Evolutionary conservation across 2,113 vertebrate species (phyloP), one percentile per base, ranked within the genome.

Genomic region (Erpornis zantholeuca): DNA sequence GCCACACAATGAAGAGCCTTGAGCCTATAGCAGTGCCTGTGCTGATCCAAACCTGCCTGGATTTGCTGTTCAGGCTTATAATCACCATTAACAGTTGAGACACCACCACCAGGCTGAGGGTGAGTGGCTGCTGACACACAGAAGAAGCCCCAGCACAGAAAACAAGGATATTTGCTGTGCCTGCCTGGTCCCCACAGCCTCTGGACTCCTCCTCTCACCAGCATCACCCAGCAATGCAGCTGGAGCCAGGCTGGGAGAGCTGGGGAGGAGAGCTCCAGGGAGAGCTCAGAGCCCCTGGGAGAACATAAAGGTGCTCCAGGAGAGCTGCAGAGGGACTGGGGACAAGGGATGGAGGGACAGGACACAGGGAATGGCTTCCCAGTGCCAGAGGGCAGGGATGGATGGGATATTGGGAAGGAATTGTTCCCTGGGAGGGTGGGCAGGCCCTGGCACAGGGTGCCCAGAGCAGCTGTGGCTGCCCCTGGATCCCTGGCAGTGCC

Each of bases 1-100:
- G 59, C 45, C 28, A n/a, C 2, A 1, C 1, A 0, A 3, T 13
- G 31, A 28, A 16, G 42, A 35, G 28, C 70, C 19, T 25, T 3
- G 4, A 82, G 35, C 6, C 29, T 4, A 1, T 2, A 18, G 42
- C 11, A 24, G 4, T 1, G 14, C 7, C 45, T 54, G 28, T 50
- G 89, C 79, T 54, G 29, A 64, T 10, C 53, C 76, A 71, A 73
- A 88, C 33, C 36, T 33, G 24, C 45, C 60, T 25, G 15, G 6
- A 44, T 44, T n/a, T 75, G 71, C 49, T 69, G 28, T 4, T 12
- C 56, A 25, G 52, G 60, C 29, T 66, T 36, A 40, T 61, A 38
- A 61, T 35, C n/a, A 7, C 47, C 22, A 31, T 27, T 5, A 47
- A 4, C 17, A 27, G 3, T 0, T 1, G 10, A 75, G 53, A 63